These are phyloP conservation scores for Tenthredo scrophulariae DNA, from an alignment of 2,888 invertebrate genomes.

Conservation along the genomic window DNA sequence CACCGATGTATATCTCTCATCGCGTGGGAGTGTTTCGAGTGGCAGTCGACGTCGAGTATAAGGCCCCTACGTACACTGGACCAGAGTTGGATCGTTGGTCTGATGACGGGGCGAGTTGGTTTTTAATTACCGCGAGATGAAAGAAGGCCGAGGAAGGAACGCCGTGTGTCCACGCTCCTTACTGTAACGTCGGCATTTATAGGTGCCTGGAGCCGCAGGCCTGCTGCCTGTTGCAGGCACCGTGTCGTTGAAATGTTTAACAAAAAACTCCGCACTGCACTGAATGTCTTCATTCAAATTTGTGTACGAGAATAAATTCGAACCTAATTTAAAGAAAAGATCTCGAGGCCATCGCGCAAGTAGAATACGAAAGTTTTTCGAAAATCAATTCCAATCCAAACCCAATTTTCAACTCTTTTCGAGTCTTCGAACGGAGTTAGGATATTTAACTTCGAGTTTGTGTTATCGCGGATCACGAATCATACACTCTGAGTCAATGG, in stretches of 20 bases:
- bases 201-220: not conserved
- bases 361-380: not conserved
- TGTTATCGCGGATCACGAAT: not conserved
- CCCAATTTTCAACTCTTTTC: not conserved
- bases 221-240: not conserved
- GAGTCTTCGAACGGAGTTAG: too few species aligned
- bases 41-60: slow-evolving; percentile 17
- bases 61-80: slow-evolving; percentile 1
- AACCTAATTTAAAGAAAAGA: not conserved
- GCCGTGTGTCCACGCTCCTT: slow-evolving; percentile 18
- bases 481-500: not conserved
- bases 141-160: slow-evolving; percentile 38
- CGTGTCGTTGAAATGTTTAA: slow-evolving; percentile 7
- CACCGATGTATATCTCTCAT: slow-evolving; percentile 32
- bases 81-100: slow-evolving; percentile 53
- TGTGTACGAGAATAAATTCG: not conserved
- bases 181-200: not conserved
- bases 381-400: not conserved
- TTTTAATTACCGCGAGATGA: slow-evolving; percentile 62
- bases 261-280: not conserved
- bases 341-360: not conserved
- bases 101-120: slow-evolving; percentile 61
- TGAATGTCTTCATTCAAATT: not conserved
- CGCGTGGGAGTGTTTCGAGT: slow-evolving; percentile 52
- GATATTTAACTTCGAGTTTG: not conserved